Conservation (phyloP, 2,888 invertebrate genomes). For the Synergus umbraculus region DNA sequence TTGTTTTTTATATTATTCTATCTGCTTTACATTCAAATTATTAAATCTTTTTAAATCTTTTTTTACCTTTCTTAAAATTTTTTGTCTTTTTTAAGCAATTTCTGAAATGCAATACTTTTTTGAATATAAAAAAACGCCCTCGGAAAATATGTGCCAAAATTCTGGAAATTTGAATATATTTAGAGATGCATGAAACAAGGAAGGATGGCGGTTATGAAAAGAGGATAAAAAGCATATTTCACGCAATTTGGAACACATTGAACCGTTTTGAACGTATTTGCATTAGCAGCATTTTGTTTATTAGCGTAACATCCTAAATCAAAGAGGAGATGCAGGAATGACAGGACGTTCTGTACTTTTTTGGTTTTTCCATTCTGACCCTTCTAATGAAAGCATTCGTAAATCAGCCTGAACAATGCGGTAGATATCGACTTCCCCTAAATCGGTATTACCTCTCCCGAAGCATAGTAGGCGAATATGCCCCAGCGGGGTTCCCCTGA, state of each 20-base stretch:
- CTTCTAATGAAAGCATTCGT: conserved; percentile 44
- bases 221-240: neutral
- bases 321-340: neutral
- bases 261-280: conserved; percentile 5
- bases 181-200: neutral
- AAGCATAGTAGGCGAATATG: conserved; percentile 20
- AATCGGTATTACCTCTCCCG: conserved; percentile 26
- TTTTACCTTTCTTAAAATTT: too few species aligned
- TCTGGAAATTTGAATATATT: neutral
- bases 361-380: conserved; percentile 20
- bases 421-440: conserved; percentile 57
- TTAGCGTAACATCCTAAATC: conserved; percentile 10
- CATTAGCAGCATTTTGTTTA: conserved; percentile 10
- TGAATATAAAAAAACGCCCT: neutral
- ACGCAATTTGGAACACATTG: neutral
- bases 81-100: too few species aligned
- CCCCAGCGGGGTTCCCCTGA: conserved; percentile 41
- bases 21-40: neutral
- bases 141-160: neutral
- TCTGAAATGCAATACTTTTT: too few species aligned
- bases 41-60: neutral
- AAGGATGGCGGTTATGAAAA: neutral
- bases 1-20: neutral
- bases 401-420: conserved; percentile 55
- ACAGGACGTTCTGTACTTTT: neutral